phyloP scores from a whole-genome alignment of 2,888 invertebrate genomes.

The Magallana nippona region DNA sequence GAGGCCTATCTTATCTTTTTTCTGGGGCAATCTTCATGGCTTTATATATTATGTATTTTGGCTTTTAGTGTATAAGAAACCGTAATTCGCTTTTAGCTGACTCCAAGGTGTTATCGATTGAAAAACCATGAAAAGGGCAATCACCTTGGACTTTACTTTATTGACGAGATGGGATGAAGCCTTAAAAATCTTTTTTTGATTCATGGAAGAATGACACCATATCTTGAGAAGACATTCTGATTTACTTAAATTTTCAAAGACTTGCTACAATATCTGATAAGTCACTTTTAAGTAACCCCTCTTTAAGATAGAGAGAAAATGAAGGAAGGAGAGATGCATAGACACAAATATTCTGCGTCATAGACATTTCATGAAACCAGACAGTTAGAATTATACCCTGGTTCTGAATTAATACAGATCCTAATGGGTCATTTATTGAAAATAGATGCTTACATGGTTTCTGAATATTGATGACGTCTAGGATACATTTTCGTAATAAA shows the following conservation, averaged over 20 bases:
- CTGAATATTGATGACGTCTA: not conserved
- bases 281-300: not conserved
- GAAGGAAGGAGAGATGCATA: too few species aligned
- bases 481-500: not conserved
- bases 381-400: too few species aligned
- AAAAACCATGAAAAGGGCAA: not conserved
- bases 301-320: too few species aligned
- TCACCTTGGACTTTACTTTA: not conserved
- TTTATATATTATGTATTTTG: conserved; percentile 11
- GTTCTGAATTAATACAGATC: too few species aligned
- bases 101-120: not conserved
- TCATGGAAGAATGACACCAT: conserved; percentile 2
- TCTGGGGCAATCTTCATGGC: not conserved
- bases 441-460: not conserved
- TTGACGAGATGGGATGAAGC: not conserved
- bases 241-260: not conserved
- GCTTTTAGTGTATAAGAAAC: conserved; percentile 15
- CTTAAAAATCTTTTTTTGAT: not conserved
- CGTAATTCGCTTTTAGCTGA: conserved; percentile 3
- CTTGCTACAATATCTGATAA: not conserved
- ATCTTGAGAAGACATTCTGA: not conserved
- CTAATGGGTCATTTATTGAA: not conserved
- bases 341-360: too few species aligned
- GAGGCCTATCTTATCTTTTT: not conserved
- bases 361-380: too few species aligned